Conservation (phyloP, 2,888 invertebrate species). For the Pherbina coryleti region DNA sequence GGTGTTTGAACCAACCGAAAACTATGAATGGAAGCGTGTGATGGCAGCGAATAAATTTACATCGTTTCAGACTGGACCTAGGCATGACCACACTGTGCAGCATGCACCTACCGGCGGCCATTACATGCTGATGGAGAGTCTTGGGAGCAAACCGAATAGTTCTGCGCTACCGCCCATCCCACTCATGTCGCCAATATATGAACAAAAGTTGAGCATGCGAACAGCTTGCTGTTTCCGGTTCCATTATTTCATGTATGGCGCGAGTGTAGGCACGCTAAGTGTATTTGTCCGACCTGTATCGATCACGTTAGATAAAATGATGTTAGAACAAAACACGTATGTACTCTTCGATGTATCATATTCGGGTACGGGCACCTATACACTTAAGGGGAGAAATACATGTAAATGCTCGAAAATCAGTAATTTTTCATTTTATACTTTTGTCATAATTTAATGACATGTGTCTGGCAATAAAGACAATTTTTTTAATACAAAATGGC, state of each 20-base stretch:
- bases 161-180: constrained; percentile 74
- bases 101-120: constrained; percentile 73
- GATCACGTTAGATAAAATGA: constrained; percentile 50
- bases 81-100: constrained; percentile 81
- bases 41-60: constrained; percentile 68
- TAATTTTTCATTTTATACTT: too few relatives aligned
- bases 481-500: too few relatives aligned
- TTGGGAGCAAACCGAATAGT: constrained; percentile 71
- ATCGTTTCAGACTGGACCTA: constrained; percentile 75
- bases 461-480: too few relatives aligned
- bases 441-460: too few relatives aligned
- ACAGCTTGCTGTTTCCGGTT: constrained; percentile 75
- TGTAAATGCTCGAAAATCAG: too few relatives aligned
- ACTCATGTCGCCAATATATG: constrained; percentile 80
- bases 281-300: constrained; percentile 71
- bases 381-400: too few relatives aligned
- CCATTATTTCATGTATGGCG: constrained; percentile 86
- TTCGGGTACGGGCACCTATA: too few relatives aligned
- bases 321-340: constrained; percentile 49
- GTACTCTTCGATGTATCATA: background rate
- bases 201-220: constrained; percentile 68
- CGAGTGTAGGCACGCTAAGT: constrained; percentile 72
- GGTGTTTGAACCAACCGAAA: constrained; percentile 74
- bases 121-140: constrained; percentile 87
- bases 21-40: constrained; percentile 77